Evolutionary conservation across 1,140 invertebrate species (phyloP), one percentile per base, ranked within the genome.

Genomic region (Drosophila jambulina): DNA sequence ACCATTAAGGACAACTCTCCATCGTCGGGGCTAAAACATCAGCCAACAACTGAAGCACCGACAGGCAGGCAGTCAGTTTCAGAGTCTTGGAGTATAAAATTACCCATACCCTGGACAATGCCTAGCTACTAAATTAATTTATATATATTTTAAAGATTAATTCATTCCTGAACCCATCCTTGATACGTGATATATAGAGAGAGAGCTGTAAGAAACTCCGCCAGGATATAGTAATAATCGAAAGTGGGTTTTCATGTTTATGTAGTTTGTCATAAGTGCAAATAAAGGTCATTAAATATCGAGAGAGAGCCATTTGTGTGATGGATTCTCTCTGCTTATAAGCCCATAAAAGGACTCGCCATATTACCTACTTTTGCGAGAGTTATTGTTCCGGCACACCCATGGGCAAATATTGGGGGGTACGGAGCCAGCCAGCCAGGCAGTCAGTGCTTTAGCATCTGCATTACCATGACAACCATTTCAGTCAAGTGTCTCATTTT

Each of bases 401-500:
- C 49, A 32, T 45, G 17, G 23, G 8, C 17, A 45, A 21, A 21
- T 13, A 10, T 21, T 19, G 42, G n/a, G 42, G 1, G 34, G 10
- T 19, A 32, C 17, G 10, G 21, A 25, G 51, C 17, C 42, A 43
- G 43, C 4, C 36, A 45, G 43, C 0, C 43, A 25, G 34, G 1
- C 36, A 42, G 57, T 0, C 29, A 40, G 34, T 19, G 38, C 78
- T 40, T 43, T 56, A 62, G 63, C 78, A 63, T 42, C 21, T 38
- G 34, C 62, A 75, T 80, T 60, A 43, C 51, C 51, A 62, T 68
- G 61, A 79, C 51, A 56, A 56, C 68, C 81, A 83, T 83, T 78
- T 71, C 86, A 71, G 75, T 79, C 65, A 82, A 88, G 84, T 83
- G 64, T 60, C 84, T 88, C 72, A 84, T 88, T 87, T 88, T 88